These are phyloP conservation scores for Lophius piscatorius DNA, from an alignment of 2,113 vertebrate species.

Conservation along the genomic window DNA sequence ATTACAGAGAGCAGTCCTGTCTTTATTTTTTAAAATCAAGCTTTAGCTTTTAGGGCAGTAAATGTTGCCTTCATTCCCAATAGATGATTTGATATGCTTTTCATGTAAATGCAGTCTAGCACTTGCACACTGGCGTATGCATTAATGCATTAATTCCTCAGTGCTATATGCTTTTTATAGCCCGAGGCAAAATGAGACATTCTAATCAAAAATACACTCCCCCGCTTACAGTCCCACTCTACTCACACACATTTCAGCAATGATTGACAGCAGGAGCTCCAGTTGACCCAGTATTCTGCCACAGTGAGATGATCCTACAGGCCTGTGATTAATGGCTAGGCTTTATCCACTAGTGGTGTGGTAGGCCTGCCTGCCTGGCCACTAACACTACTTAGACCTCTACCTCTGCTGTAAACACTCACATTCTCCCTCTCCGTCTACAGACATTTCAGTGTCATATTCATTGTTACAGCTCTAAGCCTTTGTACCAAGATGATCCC, in stretches of 20 bases:
- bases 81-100: conserved; percentile 61
- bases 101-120: conserved; percentile 68
- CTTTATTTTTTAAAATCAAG: conserved; percentile 60
- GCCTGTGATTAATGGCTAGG: conserved; percentile 76
- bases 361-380: conserved; percentile 65
- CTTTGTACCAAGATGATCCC: conserved; percentile 54
- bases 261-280: conserved; percentile 82
- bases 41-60: conserved; percentile 58
- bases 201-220: conserved; percentile 61
- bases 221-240: conserved; percentile 42
- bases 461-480: conserved; percentile 55
- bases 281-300: conserved; percentile 80
- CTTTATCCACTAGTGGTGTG: conserved; percentile 64
- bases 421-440: conserved; percentile 18
- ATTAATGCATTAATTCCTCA: conserved; percentile 69
- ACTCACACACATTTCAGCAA: conserved; percentile 53
- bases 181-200: conserved; percentile 67
- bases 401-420: conserved; percentile 66
- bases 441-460: conserved; percentile 50
- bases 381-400: conserved; percentile 71
- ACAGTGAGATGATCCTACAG: conserved; percentile 77
- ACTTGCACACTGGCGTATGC: conserved; percentile 57
- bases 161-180: conserved; percentile 59
- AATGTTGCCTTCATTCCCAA: conserved; percentile 56
- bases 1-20: conserved; percentile 39